Conservation (phyloP, 2,888 invertebrate species). For the Lobophora halterata region DNA sequence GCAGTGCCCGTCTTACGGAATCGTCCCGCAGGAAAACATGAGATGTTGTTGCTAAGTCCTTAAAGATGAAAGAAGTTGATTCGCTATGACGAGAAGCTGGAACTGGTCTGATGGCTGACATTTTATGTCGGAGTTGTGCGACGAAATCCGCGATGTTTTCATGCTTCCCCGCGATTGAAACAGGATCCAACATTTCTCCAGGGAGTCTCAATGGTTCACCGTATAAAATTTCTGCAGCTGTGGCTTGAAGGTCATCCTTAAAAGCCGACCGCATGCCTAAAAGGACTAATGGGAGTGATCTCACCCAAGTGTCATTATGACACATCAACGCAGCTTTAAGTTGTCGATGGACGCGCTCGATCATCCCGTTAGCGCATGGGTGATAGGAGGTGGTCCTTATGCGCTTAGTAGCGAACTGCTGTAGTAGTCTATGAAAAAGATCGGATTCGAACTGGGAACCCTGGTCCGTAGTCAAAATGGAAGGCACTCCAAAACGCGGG, state of each 20-base stretch:
- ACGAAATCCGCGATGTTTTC: not conserved
- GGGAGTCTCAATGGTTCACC: constrained; percentile 35
- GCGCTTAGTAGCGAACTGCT: constrained; percentile 4
- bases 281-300: constrained; percentile 11
- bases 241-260: constrained; percentile 24
- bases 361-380: constrained; percentile 15
- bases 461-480: constrained; percentile 25
- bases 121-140: not conserved
- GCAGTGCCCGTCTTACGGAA: constrained; percentile 12
- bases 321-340: constrained; percentile 18
- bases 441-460: constrained; percentile 31
- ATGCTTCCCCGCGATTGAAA: not conserved
- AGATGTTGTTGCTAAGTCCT: not conserved
- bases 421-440: constrained; percentile 16
- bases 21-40: constrained; percentile 22
- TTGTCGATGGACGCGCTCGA: constrained; percentile 19
- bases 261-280: constrained; percentile 12
- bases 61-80: not conserved
- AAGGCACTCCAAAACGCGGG: constrained; percentile 28
- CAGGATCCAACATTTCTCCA: constrained; percentile 28
- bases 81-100: constrained; percentile 6
- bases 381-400: constrained; percentile 17
- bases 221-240: constrained; percentile 34
- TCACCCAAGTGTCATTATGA: constrained; percentile 12
- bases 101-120: not conserved